Evolutionary conservation across 2,888 invertebrate species (phyloP).

Genomic region (Incurvaria masculella): DNA sequence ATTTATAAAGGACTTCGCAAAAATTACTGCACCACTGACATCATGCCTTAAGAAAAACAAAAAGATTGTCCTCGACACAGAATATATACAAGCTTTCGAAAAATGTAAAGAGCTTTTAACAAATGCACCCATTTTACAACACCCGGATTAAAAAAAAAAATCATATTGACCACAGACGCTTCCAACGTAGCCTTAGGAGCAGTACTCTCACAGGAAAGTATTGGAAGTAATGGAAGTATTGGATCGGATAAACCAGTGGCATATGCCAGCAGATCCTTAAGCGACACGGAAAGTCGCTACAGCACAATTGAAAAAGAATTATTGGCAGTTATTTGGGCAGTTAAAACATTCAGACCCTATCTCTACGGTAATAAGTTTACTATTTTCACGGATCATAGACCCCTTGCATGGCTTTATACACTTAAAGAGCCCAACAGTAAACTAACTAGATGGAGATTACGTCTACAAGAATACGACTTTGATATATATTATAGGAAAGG

Average conservation of each 20-base stretch:
- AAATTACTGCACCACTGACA: slow-evolving; percentile 20
- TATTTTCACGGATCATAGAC: slow-evolving; percentile 21
- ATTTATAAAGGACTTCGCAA: slow-evolving; percentile 21
- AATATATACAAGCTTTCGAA: slow-evolving; percentile 14
- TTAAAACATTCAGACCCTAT: slow-evolving; percentile 22
- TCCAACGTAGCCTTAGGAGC: slow-evolving; percentile 21
- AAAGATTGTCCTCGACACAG: slow-evolving; percentile 8
- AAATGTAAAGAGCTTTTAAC: slow-evolving; percentile 8
- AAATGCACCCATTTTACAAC: slow-evolving; percentile 12
- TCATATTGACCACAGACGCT: slow-evolving; percentile 21
- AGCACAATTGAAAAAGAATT: slow-evolving; percentile 23
- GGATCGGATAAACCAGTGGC: slow-evolving; percentile 17
- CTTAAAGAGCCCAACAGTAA: slow-evolving; percentile 21
- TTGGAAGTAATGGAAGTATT: slow-evolving; percentile 12
- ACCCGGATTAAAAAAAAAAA: slow-evolving; percentile 18
- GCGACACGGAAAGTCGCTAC: slow-evolving; percentile 19
- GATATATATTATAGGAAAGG: slow-evolving; percentile 21
- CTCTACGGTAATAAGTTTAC: slow-evolving; percentile 23
- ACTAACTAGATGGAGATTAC: slow-evolving; percentile 23
- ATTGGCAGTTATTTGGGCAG: slow-evolving; percentile 20
- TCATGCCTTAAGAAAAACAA: slow-evolving; percentile 15
- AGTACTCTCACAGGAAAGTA: slow-evolving; percentile 16
- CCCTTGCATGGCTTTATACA: slow-evolving; percentile 18
- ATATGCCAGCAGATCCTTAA: slow-evolving; percentile 20
- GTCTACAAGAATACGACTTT: slow-evolving; percentile 23